Evolutionary conservation across 2,113 vertebrate species (phyloP).

Genomic region (Prunella fulvescens): DNA sequence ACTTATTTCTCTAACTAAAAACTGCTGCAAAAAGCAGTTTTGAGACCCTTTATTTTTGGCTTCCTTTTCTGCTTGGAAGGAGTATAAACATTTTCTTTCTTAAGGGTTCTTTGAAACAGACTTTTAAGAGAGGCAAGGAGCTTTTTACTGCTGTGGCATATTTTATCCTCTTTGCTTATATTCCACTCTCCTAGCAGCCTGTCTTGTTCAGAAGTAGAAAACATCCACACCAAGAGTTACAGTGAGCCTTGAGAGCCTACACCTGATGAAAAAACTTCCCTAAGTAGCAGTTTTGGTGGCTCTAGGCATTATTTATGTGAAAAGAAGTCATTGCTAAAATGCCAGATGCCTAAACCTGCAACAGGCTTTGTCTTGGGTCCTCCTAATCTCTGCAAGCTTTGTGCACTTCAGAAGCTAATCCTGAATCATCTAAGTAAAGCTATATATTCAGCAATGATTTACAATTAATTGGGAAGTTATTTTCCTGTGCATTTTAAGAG

Average conservation of each 20-base stretch:
- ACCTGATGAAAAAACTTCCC: not conserved
- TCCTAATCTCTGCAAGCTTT: not conserved
- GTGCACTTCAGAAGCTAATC: not conserved
- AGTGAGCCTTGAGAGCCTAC: not conserved
- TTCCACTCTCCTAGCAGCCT: not conserved
- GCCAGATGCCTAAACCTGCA: not conserved
- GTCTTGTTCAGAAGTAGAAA: not conserved
- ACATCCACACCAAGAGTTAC: not conserved
- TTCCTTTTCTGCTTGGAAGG: not conserved
- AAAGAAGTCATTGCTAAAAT: not conserved
- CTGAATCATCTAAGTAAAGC: not conserved
- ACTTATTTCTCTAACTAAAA: not conserved
- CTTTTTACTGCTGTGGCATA: not conserved
- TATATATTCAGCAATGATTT: not conserved
- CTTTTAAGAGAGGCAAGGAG: not conserved
- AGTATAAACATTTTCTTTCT: not conserved
- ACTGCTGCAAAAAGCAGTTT: not conserved
- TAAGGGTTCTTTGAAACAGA: not conserved
- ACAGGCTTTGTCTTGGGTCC: not conserved
- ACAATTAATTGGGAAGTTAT: not conserved
- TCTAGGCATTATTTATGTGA: not conserved
- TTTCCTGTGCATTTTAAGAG: not conserved
- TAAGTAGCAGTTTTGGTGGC: not conserved
- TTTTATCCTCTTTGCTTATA: not conserved
- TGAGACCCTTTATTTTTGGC: not conserved